Evolutionary conservation across 2,113 vertebrate species (phyloP), one percentile per base, ranked within the genome.

Genomic region (Phainopepla nitens): DNA sequence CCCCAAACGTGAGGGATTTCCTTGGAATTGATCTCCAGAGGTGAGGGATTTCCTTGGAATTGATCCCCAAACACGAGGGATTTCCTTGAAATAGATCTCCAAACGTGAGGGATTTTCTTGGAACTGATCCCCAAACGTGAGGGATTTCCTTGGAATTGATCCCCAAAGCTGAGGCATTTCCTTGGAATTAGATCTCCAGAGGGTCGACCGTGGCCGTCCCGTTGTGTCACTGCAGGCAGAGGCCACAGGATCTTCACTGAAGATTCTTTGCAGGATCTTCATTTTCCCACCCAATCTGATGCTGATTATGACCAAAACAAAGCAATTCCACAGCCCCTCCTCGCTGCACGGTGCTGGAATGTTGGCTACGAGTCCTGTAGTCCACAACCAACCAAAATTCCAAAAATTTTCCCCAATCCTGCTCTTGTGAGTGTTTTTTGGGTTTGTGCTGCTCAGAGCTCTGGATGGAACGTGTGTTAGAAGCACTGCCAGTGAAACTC

Each of bases 281-380:
- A 3, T 58, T 49, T 50, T 47, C 75, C 84, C 50, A 68, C 65
- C 92, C 86, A 68, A 33, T 54, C 23, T 54, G 76, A 54, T 78
- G 93, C 77, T 70, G 23, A 70, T 49, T 20, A 16, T 15, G 58
- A 90, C 35, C 18, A 79, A 96, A 92, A 70, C 87, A 56, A 82
- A 92, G 89, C 89, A 82, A 51, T 87, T 93, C 47, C 49, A 5
- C 83, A 71, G 91, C 87, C 76, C 51, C 77, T 94, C 57, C 79
- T 93, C 29, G 44, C 80, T 42, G 44, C 83, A 14, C 2, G 5
- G 39, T 45, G 93, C 93, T 42, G 39, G 79, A 47, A 41, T 44
- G 23, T 80, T 33, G 65, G 84, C 84, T 81, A 83, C 69, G 25
- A 16, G 42, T 85, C 92, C 89, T 94, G 96, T 81, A 89, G 82